Evolutionary conservation across 1,140 invertebrate species (phyloP), one percentile per base, ranked within the genome.

Genomic region (Pachyrhynchus sulphureomaculatus): DNA sequence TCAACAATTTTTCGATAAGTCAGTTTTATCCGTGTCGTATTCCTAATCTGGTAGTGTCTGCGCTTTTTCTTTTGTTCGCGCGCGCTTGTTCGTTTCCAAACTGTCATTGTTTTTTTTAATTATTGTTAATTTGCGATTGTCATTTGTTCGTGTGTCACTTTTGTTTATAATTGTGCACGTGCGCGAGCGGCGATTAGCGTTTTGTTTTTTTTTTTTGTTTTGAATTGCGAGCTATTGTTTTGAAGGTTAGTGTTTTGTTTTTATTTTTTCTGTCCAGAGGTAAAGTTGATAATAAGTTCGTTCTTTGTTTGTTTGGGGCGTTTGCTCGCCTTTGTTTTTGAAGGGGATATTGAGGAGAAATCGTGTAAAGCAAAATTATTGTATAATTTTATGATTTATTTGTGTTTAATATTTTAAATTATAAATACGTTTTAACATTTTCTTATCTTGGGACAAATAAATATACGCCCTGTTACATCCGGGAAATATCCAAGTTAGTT

Each of bases 1-100:
- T 45, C 24, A 55, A 55, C 53, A 55, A 55, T 44, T 55, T n/a
- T 55, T 55, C 53, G 39, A 55, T 55, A 44, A 55, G 53, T 55
- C 53, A 45, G 53, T 55, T 9, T 55, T 44, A 55, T 44, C 53
- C 49, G 49, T 37, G 53, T 39, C 21, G 29, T 42, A 55, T 55
- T 44, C 53, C 26, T 44, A 53, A 53, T 53, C 33, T 15, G 41
- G 51, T 55, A 44, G 39, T 44, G 5, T 12, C 2, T 24, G 53
- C 39, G 21, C 41, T 26, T 23, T 24, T 54, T 36, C 20, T 53
- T 37, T 55, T 55, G 52, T 55, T 36, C 21, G 10, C 26, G 13
- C 8, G 53, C 29, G 51, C 36, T 13, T 36, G 34, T 12, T 37
- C 36, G 32, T 52, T 12, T 44, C 15, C 18, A 23, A 26, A 8